These are phyloP conservation scores for Andrena trimmerana DNA, from an alignment of 2,888 invertebrate genomes.

Conservation along the genomic window DNA sequence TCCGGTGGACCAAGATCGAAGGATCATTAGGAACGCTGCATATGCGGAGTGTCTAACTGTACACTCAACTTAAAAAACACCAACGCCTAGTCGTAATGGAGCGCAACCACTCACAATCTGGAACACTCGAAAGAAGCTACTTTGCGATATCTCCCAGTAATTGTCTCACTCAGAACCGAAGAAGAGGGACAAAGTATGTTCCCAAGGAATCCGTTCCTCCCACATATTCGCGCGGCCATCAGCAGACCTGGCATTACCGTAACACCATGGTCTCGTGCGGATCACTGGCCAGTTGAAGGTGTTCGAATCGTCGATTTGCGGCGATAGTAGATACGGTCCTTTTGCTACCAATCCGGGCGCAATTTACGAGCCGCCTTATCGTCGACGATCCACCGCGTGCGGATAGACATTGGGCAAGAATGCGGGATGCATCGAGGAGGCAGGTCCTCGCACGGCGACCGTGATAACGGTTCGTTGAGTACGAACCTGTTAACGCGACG, in stretches of 20 bases:
- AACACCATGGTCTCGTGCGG: slow-evolving; percentile 22
- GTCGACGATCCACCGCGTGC: slow-evolving; percentile 46
- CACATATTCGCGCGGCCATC: not conserved
- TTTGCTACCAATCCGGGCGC: slow-evolving; percentile 51
- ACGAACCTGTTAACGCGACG: slow-evolving; percentile 75
- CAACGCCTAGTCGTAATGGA: not conserved
- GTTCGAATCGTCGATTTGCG: slow-evolving; percentile 36
- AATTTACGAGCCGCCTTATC: slow-evolving; percentile 53
- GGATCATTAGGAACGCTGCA: not conserved
- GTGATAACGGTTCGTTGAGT: slow-evolving; percentile 77
- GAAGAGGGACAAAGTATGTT: not conserved
- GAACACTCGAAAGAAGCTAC: too few species aligned
- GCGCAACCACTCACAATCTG: too few species aligned
- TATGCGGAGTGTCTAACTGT: not conserved
- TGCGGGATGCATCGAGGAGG: slow-evolving; percentile 51
- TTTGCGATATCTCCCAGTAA: too few species aligned
- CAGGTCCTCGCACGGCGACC: slow-evolving; percentile 50
- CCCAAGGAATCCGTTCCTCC: not conserved
- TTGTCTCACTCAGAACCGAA: not conserved
- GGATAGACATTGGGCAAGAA: slow-evolving; percentile 48
- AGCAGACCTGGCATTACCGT: slow-evolving; percentile 31
- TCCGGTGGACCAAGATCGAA: not conserved
- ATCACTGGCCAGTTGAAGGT: slow-evolving; percentile 16
- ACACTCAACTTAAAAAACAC: not conserved
- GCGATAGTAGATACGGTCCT: slow-evolving; percentile 47